A percentile compares a stretch with the other conserved stretches of the same genome.
These are phyloP conservation scores for Manis javanica DNA, from an alignment of 2,797 vertebrate genomes.

Conservation along the genomic window DNA sequence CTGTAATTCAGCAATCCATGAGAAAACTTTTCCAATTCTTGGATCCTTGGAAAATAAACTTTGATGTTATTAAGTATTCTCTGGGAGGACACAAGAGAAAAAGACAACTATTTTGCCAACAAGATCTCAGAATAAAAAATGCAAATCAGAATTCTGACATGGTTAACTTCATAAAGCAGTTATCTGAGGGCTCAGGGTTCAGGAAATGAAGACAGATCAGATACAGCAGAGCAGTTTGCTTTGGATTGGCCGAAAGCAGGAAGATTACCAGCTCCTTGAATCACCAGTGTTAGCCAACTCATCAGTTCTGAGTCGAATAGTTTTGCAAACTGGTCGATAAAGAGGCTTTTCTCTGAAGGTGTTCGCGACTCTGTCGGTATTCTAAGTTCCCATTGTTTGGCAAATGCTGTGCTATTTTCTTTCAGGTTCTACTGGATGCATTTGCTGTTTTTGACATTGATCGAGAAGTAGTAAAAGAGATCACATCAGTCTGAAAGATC, in stretches of 20 bases:
- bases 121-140: slow-evolving; percentile 39
- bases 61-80: slow-evolving; percentile 25
- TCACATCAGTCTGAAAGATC: neutral
- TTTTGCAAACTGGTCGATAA: neutral
- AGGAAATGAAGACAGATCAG: neutral
- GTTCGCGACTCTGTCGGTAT: neutral
- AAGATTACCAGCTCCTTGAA: neutral
- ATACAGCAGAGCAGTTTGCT: neutral
- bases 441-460: neutral
- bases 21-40: slow-evolving; percentile 43
- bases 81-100: neutral
- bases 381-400: neutral
- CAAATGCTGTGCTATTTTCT: neutral
- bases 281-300: neutral
- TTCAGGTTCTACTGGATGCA: neutral
- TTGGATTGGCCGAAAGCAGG: neutral
- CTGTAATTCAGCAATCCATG: neutral
- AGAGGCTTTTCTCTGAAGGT: neutral
- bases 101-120: neutral
- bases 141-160: neutral
- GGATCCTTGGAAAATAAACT: slow-evolving; percentile 48
- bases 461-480: neutral
- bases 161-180: neutral
- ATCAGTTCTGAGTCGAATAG: neutral
- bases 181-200: neutral